Evolutionary conservation across 2,888 invertebrate species (phyloP).

Genomic region (Agrochola lota): DNA sequence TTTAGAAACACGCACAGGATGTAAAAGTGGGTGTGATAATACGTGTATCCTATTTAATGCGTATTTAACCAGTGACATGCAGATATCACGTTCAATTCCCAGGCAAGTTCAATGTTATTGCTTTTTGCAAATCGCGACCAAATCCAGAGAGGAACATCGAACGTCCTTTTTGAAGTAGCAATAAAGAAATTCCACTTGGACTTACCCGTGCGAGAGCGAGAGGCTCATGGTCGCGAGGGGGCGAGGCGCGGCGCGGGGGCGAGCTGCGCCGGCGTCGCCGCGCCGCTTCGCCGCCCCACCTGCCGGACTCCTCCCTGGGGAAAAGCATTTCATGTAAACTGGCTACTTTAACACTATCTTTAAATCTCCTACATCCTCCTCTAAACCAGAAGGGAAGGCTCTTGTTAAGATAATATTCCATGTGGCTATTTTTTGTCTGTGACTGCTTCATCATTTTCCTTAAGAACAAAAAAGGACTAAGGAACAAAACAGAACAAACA

Average conservation of each 20-base stretch:
- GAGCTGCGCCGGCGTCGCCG: slow-evolving; percentile 90
- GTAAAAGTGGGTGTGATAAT: no score
- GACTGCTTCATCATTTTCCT: not conserved
- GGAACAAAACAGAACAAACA: not conserved
- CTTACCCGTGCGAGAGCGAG: slow-evolving; percentile 87
- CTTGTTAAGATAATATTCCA: not conserved
- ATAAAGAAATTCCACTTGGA: not conserved
- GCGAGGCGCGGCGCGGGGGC: slow-evolving; percentile 90
- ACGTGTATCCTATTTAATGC: no score
- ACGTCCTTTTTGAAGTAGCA: no score
- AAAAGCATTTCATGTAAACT: not conserved
- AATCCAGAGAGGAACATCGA: no score
- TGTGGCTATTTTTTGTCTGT: not conserved
- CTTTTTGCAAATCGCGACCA: no score
- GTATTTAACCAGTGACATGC: no score
- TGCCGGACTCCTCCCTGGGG: slow-evolving; percentile 90
- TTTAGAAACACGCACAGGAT: no score
- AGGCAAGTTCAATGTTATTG: no score
- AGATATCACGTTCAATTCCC: no score
- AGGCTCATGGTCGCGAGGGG: slow-evolving; percentile 87
- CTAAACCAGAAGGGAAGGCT: not conserved
- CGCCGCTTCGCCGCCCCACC: slow-evolving; percentile 89
- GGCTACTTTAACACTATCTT: not conserved
- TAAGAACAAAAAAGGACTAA: not conserved
- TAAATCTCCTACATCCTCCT: not conserved